Percentiles rank a stretch among this genome's conserved stretches.
Evolutionary conservation across 2,797 vertebrate species (phyloP).

Genomic region (Petrocephalus sullivani): DNA sequence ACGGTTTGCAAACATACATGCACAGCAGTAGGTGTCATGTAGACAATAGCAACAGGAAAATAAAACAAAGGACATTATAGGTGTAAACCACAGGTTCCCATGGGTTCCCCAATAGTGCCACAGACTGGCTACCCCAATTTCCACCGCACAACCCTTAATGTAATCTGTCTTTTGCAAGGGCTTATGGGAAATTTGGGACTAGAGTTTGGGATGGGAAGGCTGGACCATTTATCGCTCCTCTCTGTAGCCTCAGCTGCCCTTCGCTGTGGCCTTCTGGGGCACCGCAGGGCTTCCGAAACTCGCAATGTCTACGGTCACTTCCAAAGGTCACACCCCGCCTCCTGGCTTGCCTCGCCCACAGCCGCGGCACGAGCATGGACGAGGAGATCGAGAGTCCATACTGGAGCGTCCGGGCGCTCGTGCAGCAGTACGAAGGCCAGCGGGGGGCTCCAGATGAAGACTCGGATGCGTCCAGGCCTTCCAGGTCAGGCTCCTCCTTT

Average conservation of each 20-base stretch:
- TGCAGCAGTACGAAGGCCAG: constrained; percentile 87
- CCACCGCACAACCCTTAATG: not conserved
- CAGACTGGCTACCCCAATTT: too few species aligned
- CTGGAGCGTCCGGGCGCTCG: constrained; percentile 85
- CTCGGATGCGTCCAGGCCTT: constrained; percentile 42
- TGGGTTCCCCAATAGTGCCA: not conserved
- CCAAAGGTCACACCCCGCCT: not conserved
- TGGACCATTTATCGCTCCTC: not conserved
- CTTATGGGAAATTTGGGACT: not conserved
- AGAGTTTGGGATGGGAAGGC: not conserved
- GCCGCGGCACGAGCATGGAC: constrained; percentile 62
- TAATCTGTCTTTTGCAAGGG: not conserved
- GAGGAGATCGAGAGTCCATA: constrained; percentile 76
- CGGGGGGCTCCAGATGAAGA: constrained; percentile 53
- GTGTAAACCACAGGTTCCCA: not conserved
- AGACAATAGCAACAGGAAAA: not conserved
- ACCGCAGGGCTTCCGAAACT: not conserved
- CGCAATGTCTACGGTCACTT: not conserved
- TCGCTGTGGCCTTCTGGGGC: not conserved
- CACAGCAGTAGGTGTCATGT: not conserved
- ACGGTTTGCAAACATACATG: not conserved
- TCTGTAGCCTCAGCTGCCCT: not conserved
- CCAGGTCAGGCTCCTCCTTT: constrained; percentile 62
- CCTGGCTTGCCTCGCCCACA: constrained; percentile 24
- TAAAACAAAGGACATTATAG: not conserved